Evolutionary conservation across 1,140 invertebrate species (phyloP).

Genomic region (Ctenoplectra terminalis): DNA sequence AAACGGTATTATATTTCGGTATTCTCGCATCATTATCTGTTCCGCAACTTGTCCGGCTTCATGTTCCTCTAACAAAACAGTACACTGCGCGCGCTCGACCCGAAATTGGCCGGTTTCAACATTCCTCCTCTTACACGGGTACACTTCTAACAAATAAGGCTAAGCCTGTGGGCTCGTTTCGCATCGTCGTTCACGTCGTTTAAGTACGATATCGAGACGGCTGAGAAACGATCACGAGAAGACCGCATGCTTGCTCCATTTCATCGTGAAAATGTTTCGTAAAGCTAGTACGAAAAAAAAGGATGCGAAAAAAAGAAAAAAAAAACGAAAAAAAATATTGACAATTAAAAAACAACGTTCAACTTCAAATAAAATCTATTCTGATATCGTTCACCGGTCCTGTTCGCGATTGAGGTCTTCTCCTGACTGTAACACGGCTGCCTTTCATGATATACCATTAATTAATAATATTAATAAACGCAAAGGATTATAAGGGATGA

Average conservation of each 20-base stretch:
- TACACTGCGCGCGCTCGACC: constrained; percentile 5
- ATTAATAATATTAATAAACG: constrained; percentile 69
- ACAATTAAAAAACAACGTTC: neutral
- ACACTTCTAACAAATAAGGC: constrained; percentile 53
- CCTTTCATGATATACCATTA: constrained; percentile 56
- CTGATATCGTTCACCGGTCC: neutral
- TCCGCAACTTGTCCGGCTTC: constrained; percentile 19
- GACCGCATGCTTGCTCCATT: neutral
- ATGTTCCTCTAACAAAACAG: constrained; percentile 7
- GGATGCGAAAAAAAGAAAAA: too few species aligned
- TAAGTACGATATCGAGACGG: constrained; percentile 59
- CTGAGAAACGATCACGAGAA: constrained; percentile 29
- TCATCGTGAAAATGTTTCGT: neutral
- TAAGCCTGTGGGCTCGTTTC: constrained; percentile 38
- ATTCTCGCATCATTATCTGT: constrained; percentile 53
- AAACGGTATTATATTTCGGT: constrained; percentile 65
- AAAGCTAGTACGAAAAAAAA: neutral
- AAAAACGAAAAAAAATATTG: neutral
- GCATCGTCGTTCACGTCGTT: constrained; percentile 59
- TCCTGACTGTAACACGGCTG: constrained; percentile 37
- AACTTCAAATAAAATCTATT: too few species aligned
- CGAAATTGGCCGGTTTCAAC: constrained; percentile 22
- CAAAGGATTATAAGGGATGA: constrained; percentile 62
- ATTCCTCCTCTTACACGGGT: constrained; percentile 21
- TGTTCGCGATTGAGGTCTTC: constrained; percentile 2